These are phyloP conservation scores for Microcaecilia unicolor DNA, from an alignment of 2,797 vertebrate genomes.

Conservation along the genomic window DNA sequence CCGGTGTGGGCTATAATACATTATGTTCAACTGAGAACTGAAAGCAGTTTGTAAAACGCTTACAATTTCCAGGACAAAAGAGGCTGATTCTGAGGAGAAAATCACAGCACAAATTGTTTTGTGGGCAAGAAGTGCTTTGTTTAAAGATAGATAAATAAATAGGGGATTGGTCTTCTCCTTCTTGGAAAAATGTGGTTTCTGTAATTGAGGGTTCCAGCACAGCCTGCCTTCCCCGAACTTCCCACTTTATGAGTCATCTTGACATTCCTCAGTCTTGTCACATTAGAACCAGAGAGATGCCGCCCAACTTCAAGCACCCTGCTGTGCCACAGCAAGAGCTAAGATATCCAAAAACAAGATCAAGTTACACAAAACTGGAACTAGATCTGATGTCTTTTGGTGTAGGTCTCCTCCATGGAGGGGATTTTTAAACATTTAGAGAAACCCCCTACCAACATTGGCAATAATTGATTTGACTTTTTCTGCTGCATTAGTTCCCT, in stretches of 20 bases:
- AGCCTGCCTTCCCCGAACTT: conserved; percentile 53
- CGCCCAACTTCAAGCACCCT: conserved; percentile 32
- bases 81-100: too few relatives aligned
- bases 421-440: too few relatives aligned
- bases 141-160: conserved; percentile 41
- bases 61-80: too few relatives aligned
- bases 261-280: conserved; percentile 49
- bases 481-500: too few relatives aligned
- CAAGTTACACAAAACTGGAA: too few relatives aligned
- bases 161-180: conserved; percentile 53
- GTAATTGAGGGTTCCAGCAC: conserved; percentile 57
- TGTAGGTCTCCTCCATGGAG: too few relatives aligned
- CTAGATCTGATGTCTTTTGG: conserved; percentile 1
- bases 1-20: too few relatives aligned
- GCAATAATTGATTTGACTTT: too few relatives aligned
- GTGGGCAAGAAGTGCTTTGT: conserved; percentile 37
- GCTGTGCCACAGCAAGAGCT: conserved; percentile 25
- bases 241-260: conserved; percentile 55
- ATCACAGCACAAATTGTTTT: conserved; percentile 31
- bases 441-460: too few relatives aligned
- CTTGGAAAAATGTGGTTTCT: conserved; percentile 66
- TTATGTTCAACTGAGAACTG: too few relatives aligned
- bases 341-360: conserved; percentile 40
- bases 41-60: too few relatives aligned
- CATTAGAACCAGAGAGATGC: conserved; percentile 46